phyloP scores from a whole-genome alignment of 2,113 vertebrate species.

The Aix galericulata region DNA sequence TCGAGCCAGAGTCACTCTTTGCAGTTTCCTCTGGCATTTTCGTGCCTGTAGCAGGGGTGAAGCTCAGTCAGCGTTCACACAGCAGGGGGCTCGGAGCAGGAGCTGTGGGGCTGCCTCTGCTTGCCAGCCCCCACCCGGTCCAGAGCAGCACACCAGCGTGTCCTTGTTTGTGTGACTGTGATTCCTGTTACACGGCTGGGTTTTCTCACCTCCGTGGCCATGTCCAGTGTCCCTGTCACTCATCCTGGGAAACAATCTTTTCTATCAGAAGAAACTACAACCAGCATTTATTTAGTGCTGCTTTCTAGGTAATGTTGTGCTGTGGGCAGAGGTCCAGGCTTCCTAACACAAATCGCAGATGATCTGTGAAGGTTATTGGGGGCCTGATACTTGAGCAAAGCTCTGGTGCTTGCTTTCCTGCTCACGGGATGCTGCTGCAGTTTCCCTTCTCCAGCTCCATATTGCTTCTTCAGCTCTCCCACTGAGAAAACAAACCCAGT shows the following conservation, averaged over 20 bases:
- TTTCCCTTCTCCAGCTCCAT: background rate
- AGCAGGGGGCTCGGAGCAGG: background rate
- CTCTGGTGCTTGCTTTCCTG: background rate
- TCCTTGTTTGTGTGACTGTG: background rate
- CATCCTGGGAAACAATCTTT: background rate
- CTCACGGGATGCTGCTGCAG: background rate
- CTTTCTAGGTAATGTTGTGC: background rate
- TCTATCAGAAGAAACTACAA: background rate
- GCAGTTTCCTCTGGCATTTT: background rate
- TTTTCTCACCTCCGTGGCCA: background rate
- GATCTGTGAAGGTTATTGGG: fast-evolving
- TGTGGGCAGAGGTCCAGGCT: background rate
- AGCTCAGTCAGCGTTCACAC: fast-evolving
- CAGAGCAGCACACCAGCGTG: background rate
- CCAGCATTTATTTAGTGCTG: background rate
- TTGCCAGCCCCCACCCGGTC: background rate
- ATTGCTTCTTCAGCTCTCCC: background rate
- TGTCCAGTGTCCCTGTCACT: background rate
- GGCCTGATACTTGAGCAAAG: background rate
- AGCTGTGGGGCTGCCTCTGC: fast-evolving
- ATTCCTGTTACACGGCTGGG: background rate
- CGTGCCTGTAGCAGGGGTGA: fast-evolving
- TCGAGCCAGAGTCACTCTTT: background rate
- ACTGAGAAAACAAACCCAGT: fast-evolving
- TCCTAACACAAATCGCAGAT: fast-evolving